Conservation (phyloP, 2,113 vertebrate genomes). For the Sminthopsis crassicaudata region DNA sequence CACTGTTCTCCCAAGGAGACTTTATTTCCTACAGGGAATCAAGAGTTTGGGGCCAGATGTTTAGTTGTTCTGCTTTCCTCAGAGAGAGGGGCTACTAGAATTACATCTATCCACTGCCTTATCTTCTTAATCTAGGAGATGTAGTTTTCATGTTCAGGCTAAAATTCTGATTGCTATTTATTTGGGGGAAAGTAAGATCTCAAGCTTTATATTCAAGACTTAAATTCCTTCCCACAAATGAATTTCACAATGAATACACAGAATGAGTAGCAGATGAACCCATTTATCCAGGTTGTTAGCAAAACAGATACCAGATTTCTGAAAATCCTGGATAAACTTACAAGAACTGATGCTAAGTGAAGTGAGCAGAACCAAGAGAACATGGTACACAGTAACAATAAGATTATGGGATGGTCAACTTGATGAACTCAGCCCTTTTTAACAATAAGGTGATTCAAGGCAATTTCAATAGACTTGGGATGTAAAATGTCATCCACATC, state of each 20-base stretch:
- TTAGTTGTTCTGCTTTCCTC: not conserved
- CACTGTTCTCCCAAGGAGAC: not conserved
- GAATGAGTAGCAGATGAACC: not conserved
- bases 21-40: not conserved
- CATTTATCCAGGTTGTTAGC: not conserved
- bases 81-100: not conserved
- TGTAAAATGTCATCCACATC: no score
- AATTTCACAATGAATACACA: not conserved
- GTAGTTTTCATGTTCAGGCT: not conserved
- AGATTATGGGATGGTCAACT: no score
- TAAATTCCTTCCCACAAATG: not conserved
- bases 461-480: no score
- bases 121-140: not conserved
- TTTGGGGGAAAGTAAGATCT: not conserved
- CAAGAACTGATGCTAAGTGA: no score
- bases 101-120: not conserved
- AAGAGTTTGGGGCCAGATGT: not conserved
- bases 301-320: not conserved
- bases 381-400: no score
- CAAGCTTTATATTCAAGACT: not conserved
- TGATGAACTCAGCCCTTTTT: no score
- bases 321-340: no score
- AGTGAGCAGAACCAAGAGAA: no score
- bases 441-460: no score
- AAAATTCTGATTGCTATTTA: not conserved